These are phyloP conservation scores for Siderastrea siderea DNA, from an alignment of 92 coral and sea anemone species.

Conservation along the genomic window DNA sequence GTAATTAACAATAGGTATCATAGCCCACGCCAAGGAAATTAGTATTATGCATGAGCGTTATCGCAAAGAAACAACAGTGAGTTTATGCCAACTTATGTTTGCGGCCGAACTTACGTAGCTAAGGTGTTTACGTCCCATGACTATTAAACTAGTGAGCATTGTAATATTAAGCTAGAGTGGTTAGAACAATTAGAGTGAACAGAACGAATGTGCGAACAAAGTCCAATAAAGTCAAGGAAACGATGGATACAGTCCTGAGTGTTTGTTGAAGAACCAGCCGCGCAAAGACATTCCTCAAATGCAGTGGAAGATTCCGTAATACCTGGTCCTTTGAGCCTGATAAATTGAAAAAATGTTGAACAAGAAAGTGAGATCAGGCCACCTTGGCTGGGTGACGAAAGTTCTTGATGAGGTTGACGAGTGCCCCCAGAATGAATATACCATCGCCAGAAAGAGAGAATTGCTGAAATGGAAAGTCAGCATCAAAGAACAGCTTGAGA, in stretches of 20 bases:
- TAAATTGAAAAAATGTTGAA: slow-evolving; percentile 9
- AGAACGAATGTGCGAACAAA: too few species aligned
- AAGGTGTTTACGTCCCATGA: neutral
- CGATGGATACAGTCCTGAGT: neutral
- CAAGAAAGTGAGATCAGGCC: slow-evolving; percentile 33
- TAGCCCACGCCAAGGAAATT: neutral
- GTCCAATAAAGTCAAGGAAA: too few species aligned
- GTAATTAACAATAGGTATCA: neutral
- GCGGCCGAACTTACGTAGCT: neutral
- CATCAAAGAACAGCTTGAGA: slow-evolving; percentile 35
- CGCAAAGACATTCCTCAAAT: neutral
- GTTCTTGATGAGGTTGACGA: slow-evolving; percentile 11
- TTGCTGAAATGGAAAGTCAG: slow-evolving; percentile 31
- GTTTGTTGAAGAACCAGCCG: neutral
- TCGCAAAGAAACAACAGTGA: too few species aligned
- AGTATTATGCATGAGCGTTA: too few species aligned
- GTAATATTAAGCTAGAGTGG: too few species aligned
- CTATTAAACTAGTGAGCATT: too few species aligned
- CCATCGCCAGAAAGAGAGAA: slow-evolving; percentile 1
- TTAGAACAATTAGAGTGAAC: too few species aligned
- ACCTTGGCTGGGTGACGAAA: slow-evolving; percentile 18
- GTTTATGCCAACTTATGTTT: neutral
- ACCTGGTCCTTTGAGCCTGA: slow-evolving; percentile 64
- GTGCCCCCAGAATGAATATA: neutral
- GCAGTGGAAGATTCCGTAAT: slow-evolving; percentile 30